Evolutionary conservation across 2,113 vertebrate species (phyloP).

Genomic region (Cebidichthys violaceus): DNA sequence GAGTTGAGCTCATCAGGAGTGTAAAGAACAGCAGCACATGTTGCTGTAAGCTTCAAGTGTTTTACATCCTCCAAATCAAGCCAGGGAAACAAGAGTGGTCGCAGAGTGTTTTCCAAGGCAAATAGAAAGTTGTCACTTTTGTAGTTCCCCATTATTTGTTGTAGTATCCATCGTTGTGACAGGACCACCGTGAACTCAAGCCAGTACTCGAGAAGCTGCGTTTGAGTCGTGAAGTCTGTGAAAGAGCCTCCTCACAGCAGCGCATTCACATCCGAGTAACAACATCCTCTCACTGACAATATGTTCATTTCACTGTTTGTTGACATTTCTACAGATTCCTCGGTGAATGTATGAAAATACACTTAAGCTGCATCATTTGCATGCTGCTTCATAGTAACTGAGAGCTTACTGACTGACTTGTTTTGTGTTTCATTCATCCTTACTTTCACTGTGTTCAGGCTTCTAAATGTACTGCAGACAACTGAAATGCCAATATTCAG

Average conservation of each 20-base stretch:
- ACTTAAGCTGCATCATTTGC: background rate
- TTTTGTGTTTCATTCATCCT: background rate
- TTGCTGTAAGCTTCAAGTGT: background rate
- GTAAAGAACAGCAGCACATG: background rate
- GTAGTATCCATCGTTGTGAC: background rate
- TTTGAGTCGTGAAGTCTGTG: background rate
- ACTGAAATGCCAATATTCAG: background rate
- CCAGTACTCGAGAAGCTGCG: background rate
- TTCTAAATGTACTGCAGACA: slow-evolving; percentile 7
- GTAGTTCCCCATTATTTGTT: background rate
- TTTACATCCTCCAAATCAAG: background rate
- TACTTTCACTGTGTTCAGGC: slow-evolving; percentile 2
- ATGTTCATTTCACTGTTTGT: slow-evolving; percentile 18
- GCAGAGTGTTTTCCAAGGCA: background rate
- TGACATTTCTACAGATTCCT: background rate
- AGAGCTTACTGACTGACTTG: background rate
- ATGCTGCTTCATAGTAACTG: background rate
- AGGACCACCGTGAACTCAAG: background rate
- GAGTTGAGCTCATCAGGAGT: background rate
- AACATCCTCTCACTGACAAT: slow-evolving; percentile 10
- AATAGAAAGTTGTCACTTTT: background rate
- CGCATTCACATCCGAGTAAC: background rate
- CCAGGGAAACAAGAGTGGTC: background rate
- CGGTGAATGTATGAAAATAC: background rate
- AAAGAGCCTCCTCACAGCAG: background rate